Evolutionary conservation across 2,797 vertebrate species (phyloP).

Genomic region (Cuculus canorus): DNA sequence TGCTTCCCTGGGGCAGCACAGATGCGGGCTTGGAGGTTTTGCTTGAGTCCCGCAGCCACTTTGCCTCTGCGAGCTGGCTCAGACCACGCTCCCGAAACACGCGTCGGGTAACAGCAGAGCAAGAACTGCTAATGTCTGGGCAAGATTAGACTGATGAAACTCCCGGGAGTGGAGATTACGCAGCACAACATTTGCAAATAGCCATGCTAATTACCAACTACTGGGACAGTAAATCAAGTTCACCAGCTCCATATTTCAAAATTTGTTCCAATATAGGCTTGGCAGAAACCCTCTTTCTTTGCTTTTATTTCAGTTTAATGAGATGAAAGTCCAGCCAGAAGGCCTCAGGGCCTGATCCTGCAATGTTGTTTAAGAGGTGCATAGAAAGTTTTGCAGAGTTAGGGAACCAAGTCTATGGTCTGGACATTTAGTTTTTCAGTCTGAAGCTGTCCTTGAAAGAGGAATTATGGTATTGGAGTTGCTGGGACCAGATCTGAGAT

Average conservation of each 20-base stretch:
- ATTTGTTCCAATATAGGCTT: neutral
- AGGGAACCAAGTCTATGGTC: neutral
- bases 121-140: neutral
- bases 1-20: neutral
- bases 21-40: neutral
- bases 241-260: neutral
- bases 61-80: accelerated
- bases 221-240: neutral
- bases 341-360: neutral
- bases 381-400: neutral
- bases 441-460: neutral
- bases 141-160: neutral
- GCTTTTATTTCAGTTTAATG: neutral
- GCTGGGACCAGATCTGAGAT: neutral
- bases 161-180: neutral
- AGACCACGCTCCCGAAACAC: accelerated
- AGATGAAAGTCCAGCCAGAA: neutral
- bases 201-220: neutral
- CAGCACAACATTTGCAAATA: neutral
- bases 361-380: neutral
- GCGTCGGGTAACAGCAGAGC: accelerated
- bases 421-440: neutral
- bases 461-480: neutral
- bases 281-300: neutral
- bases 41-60: accelerated